Conservation (phyloP, 1,140 invertebrate genomes). For the Papilio aristodemus region DNA sequence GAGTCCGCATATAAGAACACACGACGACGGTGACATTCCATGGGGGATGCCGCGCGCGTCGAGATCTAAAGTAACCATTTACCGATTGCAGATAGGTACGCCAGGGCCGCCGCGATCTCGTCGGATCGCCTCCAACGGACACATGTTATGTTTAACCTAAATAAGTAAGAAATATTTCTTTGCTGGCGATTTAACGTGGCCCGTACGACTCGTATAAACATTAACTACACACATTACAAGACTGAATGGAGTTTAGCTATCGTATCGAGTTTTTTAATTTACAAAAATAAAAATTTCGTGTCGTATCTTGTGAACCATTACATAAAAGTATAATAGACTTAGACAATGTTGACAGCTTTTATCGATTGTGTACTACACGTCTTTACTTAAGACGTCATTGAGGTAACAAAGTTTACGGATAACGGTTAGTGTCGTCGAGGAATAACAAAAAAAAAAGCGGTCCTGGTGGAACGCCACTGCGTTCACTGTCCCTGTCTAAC, state of each 20-base stretch:
- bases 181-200: conserved; percentile 63
- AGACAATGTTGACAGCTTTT: too few species aligned
- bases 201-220: conserved; percentile 36
- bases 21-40: conserved; percentile 74
- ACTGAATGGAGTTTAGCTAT: conserved; percentile 4
- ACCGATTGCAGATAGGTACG: conserved; percentile 79
- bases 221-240: conserved; percentile 22
- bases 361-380: conserved; percentile 36
- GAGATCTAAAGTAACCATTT: conserved; percentile 78
- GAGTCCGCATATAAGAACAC: conserved; percentile 70
- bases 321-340: too few species aligned
- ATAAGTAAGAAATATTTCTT: conserved; percentile 71
- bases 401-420: conserved; percentile 66
- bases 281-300: background rate
- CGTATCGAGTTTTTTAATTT: conserved; percentile 16
- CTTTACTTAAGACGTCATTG: conserved; percentile 60
- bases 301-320: too few species aligned
- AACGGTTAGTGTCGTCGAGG: conserved; percentile 68
- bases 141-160: conserved; percentile 76
- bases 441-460: conserved; percentile 72
- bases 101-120: conserved; percentile 76
- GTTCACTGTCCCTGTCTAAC: conserved; percentile 60
- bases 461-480: conserved; percentile 58
- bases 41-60: conserved; percentile 72
- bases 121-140: conserved; percentile 68